phyloP scores from a whole-genome alignment of 2,888 invertebrate genomes.

The Lomographa bimaculata region DNA sequence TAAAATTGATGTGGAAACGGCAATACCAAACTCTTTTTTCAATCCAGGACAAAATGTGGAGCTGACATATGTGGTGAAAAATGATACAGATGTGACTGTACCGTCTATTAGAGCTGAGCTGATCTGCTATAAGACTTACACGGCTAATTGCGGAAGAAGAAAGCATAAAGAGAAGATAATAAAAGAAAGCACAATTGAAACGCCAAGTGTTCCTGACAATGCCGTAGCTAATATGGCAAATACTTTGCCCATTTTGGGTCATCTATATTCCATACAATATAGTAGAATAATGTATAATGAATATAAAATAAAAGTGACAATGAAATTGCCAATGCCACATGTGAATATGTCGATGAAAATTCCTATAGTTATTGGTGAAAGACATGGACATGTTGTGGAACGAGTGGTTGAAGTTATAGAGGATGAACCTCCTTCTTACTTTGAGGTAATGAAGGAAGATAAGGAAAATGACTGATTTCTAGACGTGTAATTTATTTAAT shows the following conservation, averaged over 20 bases:
- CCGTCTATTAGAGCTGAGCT: constrained; percentile 31
- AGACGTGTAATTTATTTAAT: too few species aligned
- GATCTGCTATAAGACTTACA: constrained; percentile 26
- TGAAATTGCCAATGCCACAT: constrained; percentile 38
- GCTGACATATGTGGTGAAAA: constrained; percentile 26
- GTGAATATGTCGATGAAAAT: constrained; percentile 32
- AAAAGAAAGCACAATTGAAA: constrained; percentile 21
- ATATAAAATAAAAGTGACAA: constrained; percentile 36
- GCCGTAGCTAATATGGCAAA: constrained; percentile 24
- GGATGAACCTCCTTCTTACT: constrained; percentile 34
- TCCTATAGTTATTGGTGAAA: constrained; percentile 40
- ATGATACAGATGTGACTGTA: constrained; percentile 30
- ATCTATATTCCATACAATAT: constrained; percentile 38
- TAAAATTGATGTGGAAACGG: constrained; percentile 27
- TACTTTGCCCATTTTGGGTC: constrained; percentile 26
- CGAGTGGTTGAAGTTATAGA: constrained; percentile 1
- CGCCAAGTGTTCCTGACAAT: constrained; percentile 27
- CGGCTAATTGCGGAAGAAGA: constrained; percentile 23
- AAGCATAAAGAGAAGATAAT: constrained; percentile 9
- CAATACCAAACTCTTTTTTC: constrained; percentile 25
- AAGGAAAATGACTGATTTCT: constrained; percentile 9
- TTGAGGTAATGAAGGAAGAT: constrained; percentile 35
- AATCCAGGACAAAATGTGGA: constrained; percentile 25
- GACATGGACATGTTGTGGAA: constrained; percentile 7
- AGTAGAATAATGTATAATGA: constrained; percentile 33